These are phyloP conservation scores for Lasioglossum calceatum DNA, from an alignment of 2,888 invertebrate species.

Conservation along the genomic window DNA sequence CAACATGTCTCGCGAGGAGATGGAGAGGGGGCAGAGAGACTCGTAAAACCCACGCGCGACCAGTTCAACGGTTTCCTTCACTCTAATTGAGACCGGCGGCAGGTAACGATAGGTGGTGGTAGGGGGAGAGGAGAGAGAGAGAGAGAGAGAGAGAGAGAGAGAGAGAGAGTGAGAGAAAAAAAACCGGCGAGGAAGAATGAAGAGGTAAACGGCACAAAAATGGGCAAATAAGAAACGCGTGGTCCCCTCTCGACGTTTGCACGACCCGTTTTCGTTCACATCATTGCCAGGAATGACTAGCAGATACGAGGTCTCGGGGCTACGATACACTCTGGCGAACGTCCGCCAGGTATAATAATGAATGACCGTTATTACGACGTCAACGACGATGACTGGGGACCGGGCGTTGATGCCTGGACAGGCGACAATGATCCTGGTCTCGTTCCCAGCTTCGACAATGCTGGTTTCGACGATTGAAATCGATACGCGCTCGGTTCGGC, in stretches of 20 bases:
- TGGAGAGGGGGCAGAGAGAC: neutral
- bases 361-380: slow-evolving; percentile 69
- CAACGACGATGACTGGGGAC: slow-evolving; percentile 61
- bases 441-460: neutral
- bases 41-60: slow-evolving; percentile 50
- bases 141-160: neutral
- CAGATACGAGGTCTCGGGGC: slow-evolving; percentile 62
- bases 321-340: slow-evolving; percentile 49
- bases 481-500: slow-evolving; percentile 23
- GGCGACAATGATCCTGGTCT: slow-evolving; percentile 37
- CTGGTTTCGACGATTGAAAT: slow-evolving; percentile 27
- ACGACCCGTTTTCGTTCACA: slow-evolving; percentile 66
- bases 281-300: slow-evolving; percentile 77
- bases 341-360: slow-evolving; percentile 55
- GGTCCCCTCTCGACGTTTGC: slow-evolving; percentile 27
- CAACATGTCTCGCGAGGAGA: slow-evolving; percentile 10
- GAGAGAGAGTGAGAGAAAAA: neutral
- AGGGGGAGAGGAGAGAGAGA: slow-evolving; percentile 6
- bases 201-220: slow-evolving; percentile 70
- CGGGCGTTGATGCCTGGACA: slow-evolving; percentile 19
- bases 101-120: slow-evolving; percentile 57
- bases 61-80: slow-evolving; percentile 23
- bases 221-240: slow-evolving; percentile 71
- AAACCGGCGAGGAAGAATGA: slow-evolving; percentile 43
- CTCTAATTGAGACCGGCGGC: slow-evolving; percentile 68